A percentile compares a stretch with the other conserved stretches of the same genome.
phyloP scores from a whole-genome alignment of 37 sponge, comb jelly and placozoan species.

The Mnemiopsis leidyi region DNA sequence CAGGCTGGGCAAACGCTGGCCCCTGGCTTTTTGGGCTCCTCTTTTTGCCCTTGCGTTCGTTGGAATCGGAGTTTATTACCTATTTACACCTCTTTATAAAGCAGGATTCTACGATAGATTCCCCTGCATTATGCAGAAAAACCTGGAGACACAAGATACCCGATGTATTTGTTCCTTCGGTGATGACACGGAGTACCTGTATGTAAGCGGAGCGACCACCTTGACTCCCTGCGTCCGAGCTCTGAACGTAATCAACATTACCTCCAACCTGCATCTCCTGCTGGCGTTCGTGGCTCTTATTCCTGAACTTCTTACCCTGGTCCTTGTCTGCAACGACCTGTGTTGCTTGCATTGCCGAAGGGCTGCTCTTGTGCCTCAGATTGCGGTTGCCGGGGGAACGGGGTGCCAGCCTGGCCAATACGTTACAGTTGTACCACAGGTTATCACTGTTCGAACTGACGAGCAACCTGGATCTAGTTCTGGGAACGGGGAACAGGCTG shows the following conservation, averaged over 20 bases:
- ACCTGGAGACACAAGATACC: neutral
- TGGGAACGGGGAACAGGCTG: neutral
- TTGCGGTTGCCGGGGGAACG: neutral
- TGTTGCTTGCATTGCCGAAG: neutral
- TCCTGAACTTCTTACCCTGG: neutral
- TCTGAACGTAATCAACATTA: neutral
- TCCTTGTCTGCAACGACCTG: neutral
- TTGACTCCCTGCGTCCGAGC: neutral
- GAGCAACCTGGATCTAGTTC: slow-evolving; percentile 4
- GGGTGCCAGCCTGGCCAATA: neutral
- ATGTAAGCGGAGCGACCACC: neutral
- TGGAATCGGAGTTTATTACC: neutral
- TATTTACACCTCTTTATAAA: neutral
- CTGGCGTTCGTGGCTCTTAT: neutral
- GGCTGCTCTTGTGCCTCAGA: neutral
- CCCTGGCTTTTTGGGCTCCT: neutral
- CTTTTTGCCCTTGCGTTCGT: neutral
- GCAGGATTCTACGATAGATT: neutral
- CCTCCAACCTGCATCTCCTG: neutral
- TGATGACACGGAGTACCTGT: neutral
- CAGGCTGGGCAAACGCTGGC: neutral
- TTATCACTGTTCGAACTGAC: neutral
- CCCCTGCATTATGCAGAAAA: neutral
- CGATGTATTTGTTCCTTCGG: neutral
- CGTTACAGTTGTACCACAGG: neutral